These are phyloP conservation scores for Ochropleura leucogaster DNA, from an alignment of 2,888 invertebrate genomes.

Conservation along the genomic window DNA sequence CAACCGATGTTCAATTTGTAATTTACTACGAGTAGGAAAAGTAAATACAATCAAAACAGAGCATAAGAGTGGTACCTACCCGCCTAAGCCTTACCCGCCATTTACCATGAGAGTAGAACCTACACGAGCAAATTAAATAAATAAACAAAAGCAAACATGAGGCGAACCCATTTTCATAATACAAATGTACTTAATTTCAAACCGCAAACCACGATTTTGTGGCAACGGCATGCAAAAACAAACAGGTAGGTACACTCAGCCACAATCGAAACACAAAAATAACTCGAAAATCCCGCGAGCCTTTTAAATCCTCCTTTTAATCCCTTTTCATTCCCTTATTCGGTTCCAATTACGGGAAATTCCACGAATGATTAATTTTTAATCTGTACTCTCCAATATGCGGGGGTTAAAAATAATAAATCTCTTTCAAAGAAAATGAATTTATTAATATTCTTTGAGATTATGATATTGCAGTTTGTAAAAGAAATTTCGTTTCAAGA, in stretches of 20 bases:
- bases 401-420: slow-evolving; percentile 47
- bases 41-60: slow-evolving; percentile 21
- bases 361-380: slow-evolving; percentile 70
- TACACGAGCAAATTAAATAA: slow-evolving; percentile 28
- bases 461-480: slow-evolving; percentile 45
- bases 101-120: neutral
- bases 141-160: slow-evolving; percentile 39
- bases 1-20: neutral
- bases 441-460: slow-evolving; percentile 37
- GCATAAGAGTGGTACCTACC: neutral
- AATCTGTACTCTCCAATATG: slow-evolving; percentile 63
- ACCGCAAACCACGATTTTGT: slow-evolving; percentile 45
- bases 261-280: slow-evolving; percentile 63
- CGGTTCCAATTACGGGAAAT: slow-evolving; percentile 73
- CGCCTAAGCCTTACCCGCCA: neutral
- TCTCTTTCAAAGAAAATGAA: slow-evolving; percentile 46
- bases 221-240: slow-evolving; percentile 32
- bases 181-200: slow-evolving; percentile 49
- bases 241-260: slow-evolving; percentile 32
- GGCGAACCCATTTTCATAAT: slow-evolving; percentile 43
- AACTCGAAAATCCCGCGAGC: slow-evolving; percentile 59
- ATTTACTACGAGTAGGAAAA: neutral
- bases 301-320: slow-evolving; percentile 64
- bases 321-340: slow-evolving; percentile 69
- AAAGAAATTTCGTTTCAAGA: slow-evolving; percentile 28